Evolutionary conservation across 2,888 invertebrate genomes (phyloP).

Genomic region (Lithophane socia): DNA sequence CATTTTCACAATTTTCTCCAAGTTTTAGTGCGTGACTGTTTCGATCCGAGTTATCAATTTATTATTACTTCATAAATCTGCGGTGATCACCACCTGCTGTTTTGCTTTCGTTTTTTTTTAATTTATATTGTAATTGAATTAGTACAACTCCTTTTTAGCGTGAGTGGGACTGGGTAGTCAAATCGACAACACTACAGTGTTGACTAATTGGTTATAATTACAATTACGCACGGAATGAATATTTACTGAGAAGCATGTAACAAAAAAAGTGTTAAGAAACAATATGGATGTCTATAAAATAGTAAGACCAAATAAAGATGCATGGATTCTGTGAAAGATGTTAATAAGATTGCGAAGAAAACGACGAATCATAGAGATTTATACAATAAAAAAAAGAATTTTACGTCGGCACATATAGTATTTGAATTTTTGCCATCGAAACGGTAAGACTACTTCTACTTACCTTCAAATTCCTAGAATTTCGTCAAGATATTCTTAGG

Average conservation of each 20-base stretch:
- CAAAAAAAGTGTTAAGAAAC: neutral
- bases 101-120: conserved; percentile 38
- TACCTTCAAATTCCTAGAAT: neutral
- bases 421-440: neutral
- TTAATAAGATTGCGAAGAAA: neutral
- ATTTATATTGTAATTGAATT: conserved; percentile 22
- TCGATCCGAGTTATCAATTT: conserved; percentile 70
- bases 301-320: neutral
- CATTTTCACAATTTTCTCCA: conserved; percentile 83
- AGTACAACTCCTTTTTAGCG: conserved; percentile 8
- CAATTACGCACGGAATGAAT: conserved; percentile 4
- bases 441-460: neutral
- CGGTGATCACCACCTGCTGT: conserved; percentile 16
- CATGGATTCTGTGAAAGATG: neutral
- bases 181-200: neutral
- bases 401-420: neutral
- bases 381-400: neutral
- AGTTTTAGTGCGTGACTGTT: conserved; percentile 81
- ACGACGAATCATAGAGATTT: neutral
- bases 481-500: neutral
- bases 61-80: conserved; percentile 64
- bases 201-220: too few species aligned
- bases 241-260: neutral
- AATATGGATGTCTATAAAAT: neutral
- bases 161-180: neutral